Evolutionary conservation across 1,140 invertebrate species (phyloP).

Genomic region (Drosophila nikananu): DNA sequence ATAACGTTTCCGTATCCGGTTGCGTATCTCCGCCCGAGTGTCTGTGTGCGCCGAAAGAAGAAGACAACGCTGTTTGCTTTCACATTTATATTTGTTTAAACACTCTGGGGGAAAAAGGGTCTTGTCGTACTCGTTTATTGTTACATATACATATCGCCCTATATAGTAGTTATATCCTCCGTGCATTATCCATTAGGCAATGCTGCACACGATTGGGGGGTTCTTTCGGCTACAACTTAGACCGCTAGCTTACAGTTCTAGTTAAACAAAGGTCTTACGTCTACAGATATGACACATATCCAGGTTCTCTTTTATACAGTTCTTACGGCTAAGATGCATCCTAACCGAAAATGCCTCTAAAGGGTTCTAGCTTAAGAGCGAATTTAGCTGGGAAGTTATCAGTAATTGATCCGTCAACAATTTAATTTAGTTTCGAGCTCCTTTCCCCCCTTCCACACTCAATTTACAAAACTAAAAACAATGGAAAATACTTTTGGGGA

Average conservation of each 20-base stretch:
- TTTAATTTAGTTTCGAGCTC: constrained; percentile 17
- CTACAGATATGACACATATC: constrained; percentile 38
- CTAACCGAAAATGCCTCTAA: constrained; percentile 1
- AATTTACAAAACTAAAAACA: constrained; percentile 48
- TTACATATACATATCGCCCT: constrained; percentile 46
- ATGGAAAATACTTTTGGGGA: constrained; percentile 25
- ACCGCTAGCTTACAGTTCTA: constrained; percentile 38
- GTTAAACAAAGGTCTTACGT: constrained; percentile 42
- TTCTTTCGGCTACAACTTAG: constrained; percentile 44
- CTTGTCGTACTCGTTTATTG: constrained; percentile 44
- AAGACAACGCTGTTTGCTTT: constrained; percentile 56
- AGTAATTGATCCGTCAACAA: constrained; percentile 45
- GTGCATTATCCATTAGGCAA: constrained; percentile 13
- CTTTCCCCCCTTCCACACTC: constrained; percentile 3
- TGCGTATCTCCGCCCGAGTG: constrained; percentile 9
- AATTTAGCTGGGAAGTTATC: constrained; percentile 7
- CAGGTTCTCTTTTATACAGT: constrained; percentile 39
- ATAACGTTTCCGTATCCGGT: constrained; percentile 60
- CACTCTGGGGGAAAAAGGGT: constrained; percentile 61
- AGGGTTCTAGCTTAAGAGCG: constrained; percentile 2
- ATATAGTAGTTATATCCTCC: constrained; percentile 50
- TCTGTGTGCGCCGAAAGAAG: constrained; percentile 20
- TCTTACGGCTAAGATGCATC: constrained; percentile 26
- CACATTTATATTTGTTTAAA: constrained; percentile 80
- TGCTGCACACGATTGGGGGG: constrained; percentile 32